A percentile compares a stretch with the other conserved stretches of the same genome.
Conservation (phyloP, 2,113 vertebrate species). For the Carlito syrichta region DNA sequence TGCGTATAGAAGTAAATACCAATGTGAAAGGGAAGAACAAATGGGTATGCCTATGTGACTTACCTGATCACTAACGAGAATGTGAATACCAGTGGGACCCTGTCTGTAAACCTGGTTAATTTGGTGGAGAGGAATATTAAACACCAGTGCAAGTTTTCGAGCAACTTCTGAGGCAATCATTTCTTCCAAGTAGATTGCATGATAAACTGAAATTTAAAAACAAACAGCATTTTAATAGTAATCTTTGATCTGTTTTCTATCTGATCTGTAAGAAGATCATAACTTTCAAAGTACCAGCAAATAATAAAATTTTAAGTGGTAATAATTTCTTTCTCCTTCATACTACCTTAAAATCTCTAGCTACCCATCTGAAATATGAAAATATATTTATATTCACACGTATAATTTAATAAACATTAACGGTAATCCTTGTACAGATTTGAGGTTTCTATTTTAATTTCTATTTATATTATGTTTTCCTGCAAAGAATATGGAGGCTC, state of each 20-base stretch:
- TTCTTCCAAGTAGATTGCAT: constrained; percentile 96
- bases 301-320: neutral
- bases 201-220: constrained; percentile 87
- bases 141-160: constrained; percentile 92
- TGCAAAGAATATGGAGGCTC: neutral
- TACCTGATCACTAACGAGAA: constrained; percentile 96
- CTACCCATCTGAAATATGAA: neutral
- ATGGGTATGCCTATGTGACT: neutral
- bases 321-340: neutral
- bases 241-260: neutral
- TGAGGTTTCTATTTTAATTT: neutral
- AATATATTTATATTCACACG: neutral
- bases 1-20: neutral
- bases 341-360: neutral
- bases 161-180: constrained; percentile 93
- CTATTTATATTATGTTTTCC: neutral
- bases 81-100: constrained; percentile 95
- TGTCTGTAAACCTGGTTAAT: constrained; percentile 96
- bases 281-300: constrained; percentile 17
- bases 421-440: neutral
- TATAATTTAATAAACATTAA: neutral
- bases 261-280: neutral
- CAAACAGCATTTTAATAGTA: constrained; percentile 31
- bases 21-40: neutral
- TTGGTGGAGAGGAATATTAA: constrained; percentile 91